Percentiles rank a stretch among this genome's conserved stretches.
phyloP scores from a whole-genome alignment of 2,797 vertebrate species.

The Cuniculus paca region DNA sequence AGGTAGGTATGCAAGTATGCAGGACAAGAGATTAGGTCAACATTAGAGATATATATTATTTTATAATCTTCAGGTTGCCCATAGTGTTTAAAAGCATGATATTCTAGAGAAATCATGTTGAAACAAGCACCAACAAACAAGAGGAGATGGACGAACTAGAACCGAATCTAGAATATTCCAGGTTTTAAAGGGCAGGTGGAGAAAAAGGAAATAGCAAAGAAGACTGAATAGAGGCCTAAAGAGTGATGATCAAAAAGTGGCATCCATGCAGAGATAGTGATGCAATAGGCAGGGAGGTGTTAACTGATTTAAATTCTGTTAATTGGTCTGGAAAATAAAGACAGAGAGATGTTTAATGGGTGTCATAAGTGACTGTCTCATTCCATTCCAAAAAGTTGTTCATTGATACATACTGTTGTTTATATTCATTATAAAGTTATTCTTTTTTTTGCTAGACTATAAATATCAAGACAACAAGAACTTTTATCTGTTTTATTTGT shows the following conservation, averaged over 20 bases:
- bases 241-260: not conserved
- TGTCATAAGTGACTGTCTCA: not conserved
- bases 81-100: not conserved
- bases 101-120: not conserved
- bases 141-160: not conserved
- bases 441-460: not conserved
- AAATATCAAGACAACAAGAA: not conserved
- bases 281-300: not conserved
- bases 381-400: not conserved
- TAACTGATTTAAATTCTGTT: conserved; percentile 2
- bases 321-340: not conserved
- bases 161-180: not conserved
- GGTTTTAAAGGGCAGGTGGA: not conserved
- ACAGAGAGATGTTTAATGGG: not conserved
- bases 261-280: not conserved
- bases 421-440: not conserved
- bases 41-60: not conserved
- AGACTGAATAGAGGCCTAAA: not conserved
- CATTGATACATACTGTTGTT: not conserved
- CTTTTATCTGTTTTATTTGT: conserved; percentile 11
- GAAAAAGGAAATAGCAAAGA: not conserved
- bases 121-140: not conserved
- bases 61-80: not conserved
- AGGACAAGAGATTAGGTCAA: not conserved
- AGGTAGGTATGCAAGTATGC: not conserved